Evolutionary conservation across 2,797 vertebrate genomes (phyloP), one percentile per base, ranked within the genome.

Genomic region (Stomatorhinus walkeri): DNA sequence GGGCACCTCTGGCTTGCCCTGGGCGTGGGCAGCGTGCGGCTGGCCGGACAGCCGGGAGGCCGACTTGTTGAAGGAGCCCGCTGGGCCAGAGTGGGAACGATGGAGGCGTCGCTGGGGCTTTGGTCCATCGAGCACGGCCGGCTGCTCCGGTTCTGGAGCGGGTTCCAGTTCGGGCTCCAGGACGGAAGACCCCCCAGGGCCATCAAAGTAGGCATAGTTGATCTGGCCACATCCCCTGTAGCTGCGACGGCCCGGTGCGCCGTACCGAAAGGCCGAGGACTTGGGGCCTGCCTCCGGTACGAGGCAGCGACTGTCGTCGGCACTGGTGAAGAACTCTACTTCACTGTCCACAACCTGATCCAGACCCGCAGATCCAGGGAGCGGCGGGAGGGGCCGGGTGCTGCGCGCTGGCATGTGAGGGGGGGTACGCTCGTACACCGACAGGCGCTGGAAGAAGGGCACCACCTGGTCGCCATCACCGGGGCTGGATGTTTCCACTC

Each of bases 21-120:
- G 95, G 0, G 96, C 94, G 89, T 95, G 93, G 2, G 94, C 94
- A 0, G 93, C 92, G 36, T 94, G 94, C 72, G 95, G 96, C 36
- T 94, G 94, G 93, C 95, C 93, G 4, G 95, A 92, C 22, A 95
- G 90, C 61, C 96, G 96, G n/a, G 96, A 90, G 46, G 94, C 92
- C 0, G 96, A 96, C 93, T 99, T 99, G 93, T 97, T 96, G 85
- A 98, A 97, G 89, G 97, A 98, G 24, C 98, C 98, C 0, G 98
- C 97, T 0, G 98, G 98, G 16, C 98, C 98, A 0, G 98, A 99
- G 90, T 98, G 97, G 0, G 97, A 99, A 88, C 98, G 95, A 2
- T 97, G 93, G 10, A 99, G 92, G 90, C 94, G 95, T 10, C 97
- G 96, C 91, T 97, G 97, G 92, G 94, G 88, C 52, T 94, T 95